Evolutionary conservation across 1,140 invertebrate genomes (phyloP).

Genomic region (Neuroterus valhalla): DNA sequence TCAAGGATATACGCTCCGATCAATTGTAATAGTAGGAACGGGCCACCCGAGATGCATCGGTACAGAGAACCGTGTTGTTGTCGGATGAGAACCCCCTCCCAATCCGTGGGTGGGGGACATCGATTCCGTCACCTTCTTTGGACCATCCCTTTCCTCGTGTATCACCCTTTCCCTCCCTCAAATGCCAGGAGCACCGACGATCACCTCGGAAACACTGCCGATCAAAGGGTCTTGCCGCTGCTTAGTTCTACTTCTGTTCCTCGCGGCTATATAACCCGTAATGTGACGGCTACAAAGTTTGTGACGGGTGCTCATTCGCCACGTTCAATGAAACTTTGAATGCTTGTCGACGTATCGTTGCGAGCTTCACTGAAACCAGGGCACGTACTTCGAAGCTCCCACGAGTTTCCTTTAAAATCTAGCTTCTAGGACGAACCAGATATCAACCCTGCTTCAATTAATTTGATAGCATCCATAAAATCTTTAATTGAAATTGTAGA

Average conservation of each 20-base stretch:
- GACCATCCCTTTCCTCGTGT: slow-evolving; percentile 70
- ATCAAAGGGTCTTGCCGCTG: slow-evolving; percentile 56
- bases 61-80: slow-evolving; percentile 40
- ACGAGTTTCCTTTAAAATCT: slow-evolving; percentile 7
- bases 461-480: background rate
- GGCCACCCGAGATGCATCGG: slow-evolving; percentile 22
- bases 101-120: slow-evolving; percentile 56
- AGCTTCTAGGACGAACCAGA: background rate
- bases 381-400: background rate
- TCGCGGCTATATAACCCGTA: slow-evolving; percentile 1
- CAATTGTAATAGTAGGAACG: slow-evolving; percentile 16
- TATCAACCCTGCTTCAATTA: background rate
- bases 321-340: slow-evolving; percentile 18
- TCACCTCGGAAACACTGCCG: slow-evolving; percentile 58
- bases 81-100: slow-evolving; percentile 51
- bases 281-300: slow-evolving; percentile 23
- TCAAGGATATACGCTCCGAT: slow-evolving; percentile 18
- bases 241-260: slow-evolving; percentile 39
- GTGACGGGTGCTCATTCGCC: slow-evolving; percentile 1
- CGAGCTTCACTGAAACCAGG: background rate
- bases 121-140: slow-evolving; percentile 60
- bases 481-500: background rate
- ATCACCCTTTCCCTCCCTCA: slow-evolving; percentile 72
- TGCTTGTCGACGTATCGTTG: background rate
- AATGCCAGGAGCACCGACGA: slow-evolving; percentile 68